Percentiles rank a stretch among this genome's conserved stretches.
Conservation (phyloP, 1,140 invertebrate species). For the Hylaeus anthracinus region DNA sequence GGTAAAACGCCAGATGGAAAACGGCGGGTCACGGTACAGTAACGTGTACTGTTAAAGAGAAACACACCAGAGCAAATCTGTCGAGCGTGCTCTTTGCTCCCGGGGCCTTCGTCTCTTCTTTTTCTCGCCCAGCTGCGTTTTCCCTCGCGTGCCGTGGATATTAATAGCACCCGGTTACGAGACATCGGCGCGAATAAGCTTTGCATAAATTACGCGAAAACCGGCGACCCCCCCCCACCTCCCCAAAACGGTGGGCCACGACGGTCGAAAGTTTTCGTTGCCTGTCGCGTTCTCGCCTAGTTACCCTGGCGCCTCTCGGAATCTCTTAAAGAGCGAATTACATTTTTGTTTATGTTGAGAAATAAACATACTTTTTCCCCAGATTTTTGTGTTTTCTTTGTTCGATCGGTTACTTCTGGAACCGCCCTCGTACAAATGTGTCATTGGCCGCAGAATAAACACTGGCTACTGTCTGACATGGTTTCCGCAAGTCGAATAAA, state of each 20-base stretch:
- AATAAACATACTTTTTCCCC: too few species aligned
- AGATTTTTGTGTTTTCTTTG: too few species aligned
- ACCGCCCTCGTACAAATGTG: too few species aligned
- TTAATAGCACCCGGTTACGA: constrained; percentile 58
- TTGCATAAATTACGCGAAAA: constrained; percentile 53
- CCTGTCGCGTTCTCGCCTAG: not conserved
- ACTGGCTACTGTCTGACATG: too few species aligned
- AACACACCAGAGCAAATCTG: constrained; percentile 59
- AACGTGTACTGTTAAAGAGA: constrained; percentile 73
- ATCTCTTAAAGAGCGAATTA: too few species aligned
- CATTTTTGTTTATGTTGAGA: too few species aligned
- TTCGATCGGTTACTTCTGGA: too few species aligned
- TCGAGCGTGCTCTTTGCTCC: constrained; percentile 51
- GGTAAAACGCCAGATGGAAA: constrained; percentile 67
- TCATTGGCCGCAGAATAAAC: too few species aligned
- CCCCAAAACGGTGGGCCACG: too few species aligned
- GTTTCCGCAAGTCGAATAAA: too few species aligned
- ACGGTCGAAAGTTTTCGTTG: constrained; percentile 4
- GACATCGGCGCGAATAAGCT: constrained; percentile 46
- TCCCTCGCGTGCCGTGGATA: constrained; percentile 55
- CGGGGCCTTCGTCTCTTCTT: not conserved
- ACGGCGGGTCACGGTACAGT: constrained; percentile 72
- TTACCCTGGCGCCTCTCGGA: too few species aligned
- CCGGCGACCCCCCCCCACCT: not conserved
- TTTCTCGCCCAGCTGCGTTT: constrained; percentile 18